A percentile compares a stretch with the other conserved stretches of the same genome.
Evolutionary conservation across 2,888 invertebrate species (phyloP).

Genomic region (Cephus sareptanus): DNA sequence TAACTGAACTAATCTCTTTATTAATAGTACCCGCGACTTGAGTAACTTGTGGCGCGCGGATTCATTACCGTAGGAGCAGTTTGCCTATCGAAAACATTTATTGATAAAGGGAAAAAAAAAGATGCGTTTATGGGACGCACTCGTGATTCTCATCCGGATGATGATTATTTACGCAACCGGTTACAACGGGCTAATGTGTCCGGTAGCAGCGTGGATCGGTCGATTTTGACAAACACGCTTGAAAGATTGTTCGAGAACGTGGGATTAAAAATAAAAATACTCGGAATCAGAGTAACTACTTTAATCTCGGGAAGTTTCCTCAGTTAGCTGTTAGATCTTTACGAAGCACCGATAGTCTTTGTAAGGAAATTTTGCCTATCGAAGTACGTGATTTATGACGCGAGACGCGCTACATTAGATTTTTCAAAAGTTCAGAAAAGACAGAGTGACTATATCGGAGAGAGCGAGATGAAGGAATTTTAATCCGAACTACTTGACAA

Average conservation of each 20-base stretch:
- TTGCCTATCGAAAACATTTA: not conserved
- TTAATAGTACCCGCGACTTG: not conserved
- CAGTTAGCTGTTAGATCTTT: too few species aligned
- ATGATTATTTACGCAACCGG: not conserved
- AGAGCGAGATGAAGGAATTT: not conserved
- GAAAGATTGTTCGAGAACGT: too few species aligned
- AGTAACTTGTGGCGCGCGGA: not conserved
- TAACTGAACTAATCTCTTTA: not conserved
- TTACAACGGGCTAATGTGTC: not conserved
- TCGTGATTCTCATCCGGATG: too few species aligned
- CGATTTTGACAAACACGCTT: too few species aligned
- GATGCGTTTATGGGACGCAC: not conserved
- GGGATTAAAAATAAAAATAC: not conserved
- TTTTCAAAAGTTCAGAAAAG: not conserved
- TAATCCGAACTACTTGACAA: not conserved
- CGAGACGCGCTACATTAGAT: not conserved
- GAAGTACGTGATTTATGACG: too few species aligned
- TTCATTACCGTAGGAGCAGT: not conserved
- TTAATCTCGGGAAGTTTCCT: not conserved
- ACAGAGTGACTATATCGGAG: not conserved
- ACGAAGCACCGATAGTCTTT: too few species aligned
- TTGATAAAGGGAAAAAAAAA: not conserved
- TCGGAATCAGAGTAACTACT: not conserved
- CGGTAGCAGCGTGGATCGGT: too few species aligned
- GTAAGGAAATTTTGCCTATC: not conserved